Conservation (phyloP, 2,888 invertebrate species). For the Hedya salicella region DNA sequence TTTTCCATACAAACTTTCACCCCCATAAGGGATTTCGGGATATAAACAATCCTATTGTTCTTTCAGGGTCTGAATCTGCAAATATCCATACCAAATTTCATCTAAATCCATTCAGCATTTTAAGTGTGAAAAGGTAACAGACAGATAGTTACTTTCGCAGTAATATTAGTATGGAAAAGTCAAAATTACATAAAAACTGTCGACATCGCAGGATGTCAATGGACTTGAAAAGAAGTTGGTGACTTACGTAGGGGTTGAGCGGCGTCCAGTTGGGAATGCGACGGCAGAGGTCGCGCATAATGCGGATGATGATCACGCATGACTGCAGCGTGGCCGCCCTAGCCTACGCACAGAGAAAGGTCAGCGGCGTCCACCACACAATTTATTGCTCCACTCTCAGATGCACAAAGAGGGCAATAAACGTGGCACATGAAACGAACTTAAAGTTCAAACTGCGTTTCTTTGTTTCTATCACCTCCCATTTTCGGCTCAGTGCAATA, state of each 20-base stretch:
- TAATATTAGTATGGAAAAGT: too few species aligned
- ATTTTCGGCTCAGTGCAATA: slow-evolving; percentile 67
- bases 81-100: too few species aligned
- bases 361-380: slow-evolving; percentile 31
- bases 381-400: slow-evolving; percentile 62
- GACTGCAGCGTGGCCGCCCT: slow-evolving; percentile 97
- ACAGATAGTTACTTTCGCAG: too few species aligned
- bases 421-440: slow-evolving; percentile 51
- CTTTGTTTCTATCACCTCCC: slow-evolving; percentile 57
- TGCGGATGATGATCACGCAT: slow-evolving; percentile 97
- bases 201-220: too few species aligned
- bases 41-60: too few species aligned
- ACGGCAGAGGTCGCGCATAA: slow-evolving; percentile 97
- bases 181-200: too few species aligned
- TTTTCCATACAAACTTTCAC: too few species aligned
- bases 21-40: too few species aligned
- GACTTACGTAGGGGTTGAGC: slow-evolving; percentile 95
- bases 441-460: slow-evolving; percentile 71
- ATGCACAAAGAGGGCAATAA: slow-evolving; percentile 61
- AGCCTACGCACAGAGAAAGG: slow-evolving; percentile 86
- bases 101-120: too few species aligned
- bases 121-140: too few species aligned
- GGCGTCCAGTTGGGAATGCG: slow-evolving; percentile 98
- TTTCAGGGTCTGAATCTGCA: too few species aligned
- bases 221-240: not conserved